Evolutionary conservation across 1,140 invertebrate genomes (phyloP), one percentile per base, ranked within the genome.

Genomic region (Trinorchestia longiramus): DNA sequence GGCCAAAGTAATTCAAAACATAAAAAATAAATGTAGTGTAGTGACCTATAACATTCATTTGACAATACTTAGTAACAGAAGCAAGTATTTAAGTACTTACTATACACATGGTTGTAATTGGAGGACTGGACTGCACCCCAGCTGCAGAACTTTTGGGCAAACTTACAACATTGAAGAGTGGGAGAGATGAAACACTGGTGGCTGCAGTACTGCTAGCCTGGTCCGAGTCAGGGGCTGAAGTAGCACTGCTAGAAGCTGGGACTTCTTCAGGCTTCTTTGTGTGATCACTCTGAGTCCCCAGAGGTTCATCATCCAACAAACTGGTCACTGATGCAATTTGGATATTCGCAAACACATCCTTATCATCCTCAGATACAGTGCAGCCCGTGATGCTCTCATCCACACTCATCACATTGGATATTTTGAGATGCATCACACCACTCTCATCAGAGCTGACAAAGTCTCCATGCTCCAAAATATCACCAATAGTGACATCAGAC

Each of bases 331-430:
- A 96, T 8, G 96, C 96, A 43, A 96, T 96, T 91, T 96, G 96
- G 23, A 96, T 96, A 57, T 94, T 96, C 15, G 96, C 95, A 87
- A 96, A 96, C 0, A 96, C 87, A 95, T 96, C 96, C 47, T 96
- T 53, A 45, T 96, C 96, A 53, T 96, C 96, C 77, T 96, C 96
- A 45, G 92, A 94, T 19, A 96, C 88, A 17, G 96, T 95, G 6
- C 96, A 96, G 40, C 96, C 96, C 17, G 96, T 96, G 77, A 96
- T 96, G 44, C 96, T 96, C 47, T 96, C 96, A 88, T 96, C 96
- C 88, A 96, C 96, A 17, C 96, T 96, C 23, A 96, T 96, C n/a
- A 96, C 96, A 96, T 96, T 96, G n/a, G 96, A 96, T 57, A 96
- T 96, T 95, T 96, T 95, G 62, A 96, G 95, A 62, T 96, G 96